phyloP scores from a whole-genome alignment of 1,140 invertebrate species.

The Heliothis subflexa region DNA sequence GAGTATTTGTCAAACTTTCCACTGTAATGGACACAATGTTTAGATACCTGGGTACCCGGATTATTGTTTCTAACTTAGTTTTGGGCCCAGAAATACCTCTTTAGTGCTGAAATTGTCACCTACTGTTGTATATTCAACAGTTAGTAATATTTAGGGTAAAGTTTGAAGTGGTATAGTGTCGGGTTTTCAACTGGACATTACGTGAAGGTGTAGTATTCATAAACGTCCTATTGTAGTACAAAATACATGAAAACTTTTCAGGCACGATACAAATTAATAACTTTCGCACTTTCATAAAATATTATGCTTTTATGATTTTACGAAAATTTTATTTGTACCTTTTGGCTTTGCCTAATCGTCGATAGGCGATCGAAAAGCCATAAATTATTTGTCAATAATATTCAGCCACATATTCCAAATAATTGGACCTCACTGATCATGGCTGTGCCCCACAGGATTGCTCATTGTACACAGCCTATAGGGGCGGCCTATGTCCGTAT shows the following conservation, averaged over 20 bases:
- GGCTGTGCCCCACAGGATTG: constrained; percentile 23
- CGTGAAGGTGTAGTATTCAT: neutral
- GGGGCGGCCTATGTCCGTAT: neutral
- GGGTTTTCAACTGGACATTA: neutral
- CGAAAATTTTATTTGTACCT: too few relatives aligned
- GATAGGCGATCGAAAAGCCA: neutral
- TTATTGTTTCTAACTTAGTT: constrained; percentile 19
- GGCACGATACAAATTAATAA: too few relatives aligned
- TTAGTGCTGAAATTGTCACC: neutral
- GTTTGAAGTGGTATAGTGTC: neutral
- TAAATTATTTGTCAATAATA: neutral
- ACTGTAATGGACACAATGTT: constrained; percentile 40
- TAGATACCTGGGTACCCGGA: constrained; percentile 6
- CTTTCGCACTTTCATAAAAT: too few relatives aligned
- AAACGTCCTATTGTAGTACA: neutral
- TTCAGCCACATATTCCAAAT: neutral
- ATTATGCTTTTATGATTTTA: too few relatives aligned
- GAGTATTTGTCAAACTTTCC: constrained; percentile 44
- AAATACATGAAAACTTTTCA: too few relatives aligned
- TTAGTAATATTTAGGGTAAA: constrained; percentile 5
- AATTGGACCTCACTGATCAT: too few relatives aligned
- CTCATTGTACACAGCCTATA: constrained; percentile 9
- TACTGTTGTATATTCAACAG: neutral
- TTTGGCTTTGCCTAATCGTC: too few relatives aligned
- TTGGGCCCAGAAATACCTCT: neutral